Conservation (phyloP, 2,888 invertebrate species). For the Dicyrtomina minuta region DNA sequence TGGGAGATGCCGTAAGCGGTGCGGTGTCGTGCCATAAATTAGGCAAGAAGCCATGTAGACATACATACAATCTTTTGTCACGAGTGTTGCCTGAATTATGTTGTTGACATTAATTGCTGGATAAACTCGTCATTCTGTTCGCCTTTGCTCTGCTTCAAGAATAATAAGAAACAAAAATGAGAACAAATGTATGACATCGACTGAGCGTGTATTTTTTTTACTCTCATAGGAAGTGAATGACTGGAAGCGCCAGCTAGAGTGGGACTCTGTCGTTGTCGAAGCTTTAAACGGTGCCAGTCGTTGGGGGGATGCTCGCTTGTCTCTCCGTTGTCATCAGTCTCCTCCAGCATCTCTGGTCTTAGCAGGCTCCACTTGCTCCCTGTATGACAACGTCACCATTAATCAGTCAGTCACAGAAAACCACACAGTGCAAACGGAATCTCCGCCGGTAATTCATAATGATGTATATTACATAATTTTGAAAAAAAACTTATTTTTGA, state of each 20-base stretch:
- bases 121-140: constrained; percentile 6
- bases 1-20: no score
- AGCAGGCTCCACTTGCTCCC: constrained; percentile 33
- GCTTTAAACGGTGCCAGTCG: constrained; percentile 31
- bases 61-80: no score
- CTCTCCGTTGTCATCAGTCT: constrained; percentile 23
- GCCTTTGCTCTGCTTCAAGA: not conserved
- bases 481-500: not conserved
- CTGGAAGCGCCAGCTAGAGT: constrained; percentile 37
- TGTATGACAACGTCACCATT: constrained; percentile 40
- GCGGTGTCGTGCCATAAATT: no score
- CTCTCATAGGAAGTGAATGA: constrained; percentile 38
- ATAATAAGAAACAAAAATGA: not conserved
- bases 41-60: no score
- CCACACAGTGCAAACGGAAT: no score
- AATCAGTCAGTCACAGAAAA: constrained; percentile 23
- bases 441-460: constrained; percentile 1
- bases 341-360: constrained; percentile 21
- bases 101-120: constrained; percentile 12
- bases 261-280: constrained; percentile 36
- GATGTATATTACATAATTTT: not conserved
- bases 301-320: constrained; percentile 28
- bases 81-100: no score
- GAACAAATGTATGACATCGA: not conserved
- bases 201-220: not conserved